phyloP scores from a whole-genome alignment of 1,140 invertebrate genomes.

The Cephus cinctus region DNA sequence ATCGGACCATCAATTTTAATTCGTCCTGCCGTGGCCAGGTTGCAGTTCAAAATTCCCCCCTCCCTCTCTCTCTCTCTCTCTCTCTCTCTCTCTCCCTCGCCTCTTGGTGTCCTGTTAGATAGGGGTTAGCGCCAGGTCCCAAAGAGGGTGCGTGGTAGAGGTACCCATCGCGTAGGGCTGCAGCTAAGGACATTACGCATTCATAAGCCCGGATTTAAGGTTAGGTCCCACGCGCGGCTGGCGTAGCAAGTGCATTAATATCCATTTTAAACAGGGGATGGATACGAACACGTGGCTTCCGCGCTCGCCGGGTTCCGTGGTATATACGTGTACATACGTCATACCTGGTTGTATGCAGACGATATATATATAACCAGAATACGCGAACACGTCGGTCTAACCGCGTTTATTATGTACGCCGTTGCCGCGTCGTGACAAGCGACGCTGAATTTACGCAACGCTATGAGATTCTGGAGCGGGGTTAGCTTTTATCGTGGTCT shows the following conservation, averaged over 20 bases:
- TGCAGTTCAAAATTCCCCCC: conserved; percentile 3
- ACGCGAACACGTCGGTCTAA: no score
- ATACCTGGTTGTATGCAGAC: no score
- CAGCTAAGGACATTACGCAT: conserved; percentile 33
- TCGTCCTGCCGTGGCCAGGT: conserved; percentile 1
- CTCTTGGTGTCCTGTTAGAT: neutral
- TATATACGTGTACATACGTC: no score
- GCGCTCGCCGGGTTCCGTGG: neutral
- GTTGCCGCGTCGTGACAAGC: no score
- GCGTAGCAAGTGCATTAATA: conserved; percentile 40
- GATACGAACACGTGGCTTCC: conserved; percentile 1
- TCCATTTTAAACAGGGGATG: conserved; percentile 37
- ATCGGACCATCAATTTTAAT: conserved; percentile 18
- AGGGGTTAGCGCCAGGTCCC: neutral
- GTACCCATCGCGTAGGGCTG: conserved; percentile 2
- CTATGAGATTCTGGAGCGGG: no score
- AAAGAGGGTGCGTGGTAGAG: neutral
- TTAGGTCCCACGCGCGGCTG: conserved; percentile 23
- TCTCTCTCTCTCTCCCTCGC: neutral
- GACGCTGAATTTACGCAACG: no score
- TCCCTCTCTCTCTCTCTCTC: neutral
- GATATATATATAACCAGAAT: no score
- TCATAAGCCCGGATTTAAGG: conserved; percentile 43
- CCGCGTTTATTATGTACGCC: no score
- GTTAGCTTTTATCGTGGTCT: no score